Percentiles rank a stretch among this genome's conserved stretches.
Evolutionary conservation across 2,113 vertebrate genomes (phyloP).

Genomic region (Triplophysa siluroides): DNA sequence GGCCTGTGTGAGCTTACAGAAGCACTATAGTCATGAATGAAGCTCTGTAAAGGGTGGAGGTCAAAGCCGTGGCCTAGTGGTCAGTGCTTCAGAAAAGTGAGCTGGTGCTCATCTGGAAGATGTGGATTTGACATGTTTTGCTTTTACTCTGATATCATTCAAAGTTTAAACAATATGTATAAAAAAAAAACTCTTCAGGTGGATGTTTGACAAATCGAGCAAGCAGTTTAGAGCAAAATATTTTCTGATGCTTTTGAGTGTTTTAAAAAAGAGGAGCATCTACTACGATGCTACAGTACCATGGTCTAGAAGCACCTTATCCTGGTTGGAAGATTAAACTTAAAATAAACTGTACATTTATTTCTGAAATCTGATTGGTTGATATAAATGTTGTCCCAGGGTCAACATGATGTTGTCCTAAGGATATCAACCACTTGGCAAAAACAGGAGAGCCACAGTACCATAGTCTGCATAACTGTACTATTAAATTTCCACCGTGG

Average conservation of each 20-base stretch:
- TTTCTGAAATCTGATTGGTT: too few relatives aligned
- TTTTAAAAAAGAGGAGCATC: background rate
- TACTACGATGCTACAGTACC: background rate
- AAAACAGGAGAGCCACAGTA: too few relatives aligned
- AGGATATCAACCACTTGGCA: too few relatives aligned
- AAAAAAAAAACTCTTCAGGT: too few relatives aligned
- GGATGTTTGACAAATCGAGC: too few relatives aligned
- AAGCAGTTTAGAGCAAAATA: too few relatives aligned
- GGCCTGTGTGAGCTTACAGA: background rate
- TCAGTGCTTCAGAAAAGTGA: background rate
- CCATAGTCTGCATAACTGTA: background rate
- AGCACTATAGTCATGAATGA: slow-evolving; percentile 3
- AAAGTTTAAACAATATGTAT: too few relatives aligned
- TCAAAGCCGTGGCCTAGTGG: background rate
- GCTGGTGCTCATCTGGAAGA: background rate
- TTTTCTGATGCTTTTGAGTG: background rate
- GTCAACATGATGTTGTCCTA: too few relatives aligned
- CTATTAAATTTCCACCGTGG: slow-evolving; percentile 33
- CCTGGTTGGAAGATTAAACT: too few relatives aligned
- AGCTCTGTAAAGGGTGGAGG: background rate
- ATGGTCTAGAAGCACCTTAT: too few relatives aligned
- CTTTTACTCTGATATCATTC: background rate
- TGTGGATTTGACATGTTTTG: background rate
- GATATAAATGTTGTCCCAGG: too few relatives aligned
- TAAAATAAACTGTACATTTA: too few relatives aligned